phyloP scores from a whole-genome alignment of 2,797 vertebrate genomes.

The Simalia tracyae region DNA sequence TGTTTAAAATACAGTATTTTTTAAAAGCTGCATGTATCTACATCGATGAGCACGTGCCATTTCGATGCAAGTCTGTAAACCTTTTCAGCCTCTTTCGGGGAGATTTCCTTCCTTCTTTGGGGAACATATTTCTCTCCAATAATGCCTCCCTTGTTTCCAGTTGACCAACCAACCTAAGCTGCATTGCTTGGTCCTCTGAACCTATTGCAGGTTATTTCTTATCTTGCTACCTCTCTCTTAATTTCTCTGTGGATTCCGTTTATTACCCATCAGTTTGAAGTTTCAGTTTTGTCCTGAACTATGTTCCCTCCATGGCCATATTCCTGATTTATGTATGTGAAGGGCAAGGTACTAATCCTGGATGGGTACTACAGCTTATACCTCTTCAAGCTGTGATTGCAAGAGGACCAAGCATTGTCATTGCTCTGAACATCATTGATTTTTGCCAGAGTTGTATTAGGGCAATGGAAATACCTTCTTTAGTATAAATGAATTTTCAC shows the following conservation, averaged over 20 bases:
- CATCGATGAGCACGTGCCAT: neutral
- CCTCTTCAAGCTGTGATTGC: neutral
- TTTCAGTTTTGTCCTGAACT: neutral
- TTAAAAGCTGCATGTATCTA: neutral
- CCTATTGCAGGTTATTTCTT: neutral
- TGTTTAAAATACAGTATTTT: neutral
- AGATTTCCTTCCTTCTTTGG: neutral
- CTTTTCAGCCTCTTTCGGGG: neutral
- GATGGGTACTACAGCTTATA: neutral
- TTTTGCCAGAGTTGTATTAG: neutral
- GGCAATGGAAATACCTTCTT: slow-evolving; percentile 15
- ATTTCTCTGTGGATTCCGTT: neutral
- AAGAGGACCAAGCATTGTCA: neutral
- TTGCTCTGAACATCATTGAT: neutral
- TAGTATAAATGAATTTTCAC: slow-evolving; percentile 13
- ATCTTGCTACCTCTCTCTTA: neutral
- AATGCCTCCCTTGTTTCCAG: neutral
- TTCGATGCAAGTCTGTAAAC: neutral
- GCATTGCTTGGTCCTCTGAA: neutral
- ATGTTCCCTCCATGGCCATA: neutral
- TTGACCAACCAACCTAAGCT: neutral
- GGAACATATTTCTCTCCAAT: neutral
- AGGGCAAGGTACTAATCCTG: neutral
- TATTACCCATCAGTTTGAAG: neutral
- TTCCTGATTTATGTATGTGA: neutral